Evolutionary conservation across 2,888 invertebrate genomes (phyloP), one percentile per base, ranked within the genome.

Genomic region (Agriotes lineatus): DNA sequence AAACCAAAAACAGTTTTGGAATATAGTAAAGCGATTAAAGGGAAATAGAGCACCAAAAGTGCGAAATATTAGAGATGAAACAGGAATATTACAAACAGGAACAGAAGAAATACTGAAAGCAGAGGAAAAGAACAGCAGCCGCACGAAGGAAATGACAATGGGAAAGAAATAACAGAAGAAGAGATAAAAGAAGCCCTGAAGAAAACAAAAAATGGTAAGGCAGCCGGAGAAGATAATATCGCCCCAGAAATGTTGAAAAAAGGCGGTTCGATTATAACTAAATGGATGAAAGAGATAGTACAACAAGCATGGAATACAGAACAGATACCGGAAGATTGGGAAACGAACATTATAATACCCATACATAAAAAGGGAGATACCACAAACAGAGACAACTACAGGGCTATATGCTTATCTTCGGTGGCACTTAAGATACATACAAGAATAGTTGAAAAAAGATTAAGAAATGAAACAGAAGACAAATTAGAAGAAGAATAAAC

Each of bases 401-500:
- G 14, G 5, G 22, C 50, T 4, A 50, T 50, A 20, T 50, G 22
- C 14, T 14, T 45, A 14, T 16, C 45, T 16, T n/a, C 16, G 12
- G 45, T 45, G 16, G 20, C 45, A 19, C 16, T 45, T 9, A 45
- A 50, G 22, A 50, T 50, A 7, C 22, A 50, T 25, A n/a, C 50
- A 5, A 50, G 25, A 22, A 50, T 50, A 20, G 5, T 50, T n/a
- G 5, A 50, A 14, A 50, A 50, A 22, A 7, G 22, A 20, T 25
- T 50, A 19, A 50, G 50, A 50, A 50, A 2, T n/a, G 22, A 50
- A 22, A 25, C 12, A 50, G 22, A 50, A 22, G n/a, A 50, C 25
- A 22, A 50, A 22, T 12, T 50, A 50, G 50, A 50, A 50, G 22
- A 50, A 22, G 50, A 50, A 22, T 25, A 50, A 50, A 12, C 50